A percentile compares a stretch with the other conserved stretches of the same genome.
Evolutionary conservation across 2,888 invertebrate genomes (phyloP).

Genomic region (Criorhina ranunculi): DNA sequence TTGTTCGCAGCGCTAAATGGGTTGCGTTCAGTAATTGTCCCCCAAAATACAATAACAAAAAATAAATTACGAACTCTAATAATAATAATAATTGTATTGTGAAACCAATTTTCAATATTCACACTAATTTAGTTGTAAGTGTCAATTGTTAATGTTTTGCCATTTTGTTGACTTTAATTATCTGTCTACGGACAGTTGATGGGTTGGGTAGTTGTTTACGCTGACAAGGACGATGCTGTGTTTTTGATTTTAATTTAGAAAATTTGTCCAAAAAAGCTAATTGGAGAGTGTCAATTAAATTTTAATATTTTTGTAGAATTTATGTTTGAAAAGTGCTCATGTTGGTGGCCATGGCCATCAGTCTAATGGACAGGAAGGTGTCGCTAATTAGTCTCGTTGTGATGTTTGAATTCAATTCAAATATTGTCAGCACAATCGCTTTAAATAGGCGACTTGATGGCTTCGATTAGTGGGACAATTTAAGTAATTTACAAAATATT

Average conservation of each 20-base stretch:
- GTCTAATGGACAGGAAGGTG: too few species aligned
- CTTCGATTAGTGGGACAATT: too few species aligned
- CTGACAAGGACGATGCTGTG: neutral
- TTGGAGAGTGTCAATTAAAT: constrained; percentile 16
- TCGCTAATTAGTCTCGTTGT: too few species aligned
- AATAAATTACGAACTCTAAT: constrained; percentile 51
- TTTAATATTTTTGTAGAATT: neutral
- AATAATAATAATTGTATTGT: constrained; percentile 59
- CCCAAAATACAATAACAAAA: constrained; percentile 28
- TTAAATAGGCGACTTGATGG: too few species aligned
- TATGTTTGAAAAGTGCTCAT: neutral
- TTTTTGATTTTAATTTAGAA: constrained; percentile 23
- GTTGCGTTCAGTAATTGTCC: constrained; percentile 27
- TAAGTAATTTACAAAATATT: too few species aligned
- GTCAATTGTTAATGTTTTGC: constrained; percentile 70
- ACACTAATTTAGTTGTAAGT: constrained; percentile 69
- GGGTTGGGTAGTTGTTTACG: neutral
- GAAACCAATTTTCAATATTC: constrained; percentile 61
- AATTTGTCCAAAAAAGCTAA: constrained; percentile 16
- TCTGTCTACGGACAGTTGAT: constrained; percentile 16
- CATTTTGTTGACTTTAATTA: constrained; percentile 65
- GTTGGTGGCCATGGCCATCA: too few species aligned
- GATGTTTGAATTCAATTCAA: too few species aligned
- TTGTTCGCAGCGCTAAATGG: constrained; percentile 1
- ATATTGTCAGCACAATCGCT: too few species aligned